A percentile compares a stretch with the other conserved stretches of the same genome.
phyloP scores from a whole-genome alignment of 2,113 vertebrate genomes.

The Sminthopsis crassicaudata region DNA sequence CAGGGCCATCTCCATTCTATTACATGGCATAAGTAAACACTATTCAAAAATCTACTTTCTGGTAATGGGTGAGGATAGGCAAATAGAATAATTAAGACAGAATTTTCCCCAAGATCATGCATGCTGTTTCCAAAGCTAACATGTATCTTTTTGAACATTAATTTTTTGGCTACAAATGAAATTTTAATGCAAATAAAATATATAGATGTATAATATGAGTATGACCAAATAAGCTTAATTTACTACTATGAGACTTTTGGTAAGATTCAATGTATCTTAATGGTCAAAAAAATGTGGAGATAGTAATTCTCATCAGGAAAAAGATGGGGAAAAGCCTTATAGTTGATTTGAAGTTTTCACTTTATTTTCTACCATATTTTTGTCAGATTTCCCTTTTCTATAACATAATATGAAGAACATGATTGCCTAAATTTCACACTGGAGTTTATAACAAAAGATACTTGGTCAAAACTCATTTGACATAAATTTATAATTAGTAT shows the following conservation, averaged over 20 bases:
- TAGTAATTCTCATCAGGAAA: not conserved
- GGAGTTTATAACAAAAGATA: conserved; percentile 32
- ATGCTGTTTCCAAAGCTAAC: not conserved
- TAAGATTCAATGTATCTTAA: not conserved
- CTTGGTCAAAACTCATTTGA: conserved; percentile 17
- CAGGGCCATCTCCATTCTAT: not conserved
- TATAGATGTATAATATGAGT: not conserved
- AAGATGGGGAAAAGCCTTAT: not conserved
- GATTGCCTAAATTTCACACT: not conserved
- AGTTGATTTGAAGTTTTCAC: not conserved
- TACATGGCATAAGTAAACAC: not conserved
- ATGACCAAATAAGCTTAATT: not conserved
- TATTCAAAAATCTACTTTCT: not conserved
- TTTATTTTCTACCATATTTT: conserved; percentile 9
- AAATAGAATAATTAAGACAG: not conserved
- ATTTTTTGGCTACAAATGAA: not conserved
- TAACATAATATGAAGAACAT: not conserved
- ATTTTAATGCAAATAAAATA: not conserved
- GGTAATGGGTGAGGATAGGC: not conserved
- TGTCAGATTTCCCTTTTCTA: conserved; percentile 13
- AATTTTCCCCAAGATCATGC: not conserved
- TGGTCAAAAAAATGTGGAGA: not conserved
- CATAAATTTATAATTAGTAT: not conserved
- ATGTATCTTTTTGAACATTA: not conserved
- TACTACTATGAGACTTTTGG: not conserved